phyloP scores from a whole-genome alignment of 1,140 invertebrate genomes.

The Callitettix versicolor region DNA sequence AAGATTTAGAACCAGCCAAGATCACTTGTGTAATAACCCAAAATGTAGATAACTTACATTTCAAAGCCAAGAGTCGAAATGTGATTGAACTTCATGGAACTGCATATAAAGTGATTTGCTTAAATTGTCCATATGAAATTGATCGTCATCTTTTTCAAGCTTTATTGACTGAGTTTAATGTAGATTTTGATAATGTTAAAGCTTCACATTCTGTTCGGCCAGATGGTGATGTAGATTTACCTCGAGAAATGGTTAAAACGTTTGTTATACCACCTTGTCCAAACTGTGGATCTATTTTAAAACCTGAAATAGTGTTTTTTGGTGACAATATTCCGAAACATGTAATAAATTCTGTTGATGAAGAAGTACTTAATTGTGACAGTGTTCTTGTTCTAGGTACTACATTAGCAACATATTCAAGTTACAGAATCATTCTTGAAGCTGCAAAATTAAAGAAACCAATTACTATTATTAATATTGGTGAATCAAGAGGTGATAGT shows the following conservation, averaged over 20 bases:
- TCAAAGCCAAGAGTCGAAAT: slow-evolving; percentile 74
- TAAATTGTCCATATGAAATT: slow-evolving; percentile 60
- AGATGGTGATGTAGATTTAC: too few relatives aligned
- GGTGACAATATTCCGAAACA: slow-evolving; percentile 78
- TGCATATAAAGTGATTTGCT: slow-evolving; percentile 69
- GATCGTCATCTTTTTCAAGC: slow-evolving; percentile 34
- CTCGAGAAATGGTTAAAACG: too few relatives aligned
- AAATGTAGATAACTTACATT: slow-evolving; percentile 90
- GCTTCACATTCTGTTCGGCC: too few relatives aligned
- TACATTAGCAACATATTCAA: slow-evolving; percentile 78
- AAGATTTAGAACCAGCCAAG: slow-evolving; percentile 45
- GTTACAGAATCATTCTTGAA: slow-evolving; percentile 73
- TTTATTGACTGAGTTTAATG: too few relatives aligned
- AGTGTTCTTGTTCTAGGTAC: slow-evolving; percentile 80
- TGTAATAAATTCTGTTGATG: slow-evolving; percentile 56
- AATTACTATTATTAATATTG: slow-evolving; percentile 83
- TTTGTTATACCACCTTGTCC: slow-evolving; percentile 56
- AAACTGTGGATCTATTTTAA: slow-evolving; percentile 68
- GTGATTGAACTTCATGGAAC: slow-evolving; percentile 89
- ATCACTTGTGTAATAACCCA: slow-evolving; percentile 71
- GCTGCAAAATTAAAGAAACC: slow-evolving; percentile 59
- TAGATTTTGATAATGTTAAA: too few relatives aligned
- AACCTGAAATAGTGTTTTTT: slow-evolving; percentile 92
- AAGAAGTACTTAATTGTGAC: slow-evolving; percentile 55
- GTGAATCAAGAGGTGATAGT: slow-evolving; percentile 78